phyloP scores from a whole-genome alignment of 2,888 invertebrate species.

The Gryllus longicercus region DNA sequence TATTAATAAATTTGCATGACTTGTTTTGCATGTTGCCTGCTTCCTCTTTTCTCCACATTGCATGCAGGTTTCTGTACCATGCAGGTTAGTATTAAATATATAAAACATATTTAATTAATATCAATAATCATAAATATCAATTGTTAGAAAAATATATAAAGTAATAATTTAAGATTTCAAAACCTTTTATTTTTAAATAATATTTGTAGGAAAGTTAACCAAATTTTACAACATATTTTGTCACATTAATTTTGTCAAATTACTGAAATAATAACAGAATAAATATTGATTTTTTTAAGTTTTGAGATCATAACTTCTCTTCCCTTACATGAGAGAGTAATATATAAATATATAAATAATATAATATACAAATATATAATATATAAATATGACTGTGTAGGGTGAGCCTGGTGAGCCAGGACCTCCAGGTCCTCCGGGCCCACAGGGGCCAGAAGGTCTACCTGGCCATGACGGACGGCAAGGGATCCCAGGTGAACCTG shows the following conservation, averaged over 20 bases:
- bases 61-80: too few relatives aligned
- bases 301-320: background rate
- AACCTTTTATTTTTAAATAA: too few relatives aligned
- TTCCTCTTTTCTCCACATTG: too few relatives aligned
- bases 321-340: too few relatives aligned
- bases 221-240: background rate
- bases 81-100: too few relatives aligned
- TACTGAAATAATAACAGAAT: background rate
- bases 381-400: slow-evolving; percentile 48
- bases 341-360: too few relatives aligned
- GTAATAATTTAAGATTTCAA: too few relatives aligned
- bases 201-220: background rate
- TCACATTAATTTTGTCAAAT: background rate
- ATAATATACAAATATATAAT: too few relatives aligned
- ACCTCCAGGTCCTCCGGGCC: slow-evolving; percentile 82
- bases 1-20: background rate
- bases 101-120: too few relatives aligned
- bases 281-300: background rate
- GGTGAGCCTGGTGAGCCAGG: slow-evolving; percentile 92
- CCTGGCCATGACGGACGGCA: slow-evolving; percentile 83
- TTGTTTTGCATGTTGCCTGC: too few relatives aligned
- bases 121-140: too few relatives aligned
- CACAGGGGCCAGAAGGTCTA: slow-evolving; percentile 73
- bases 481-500: slow-evolving; percentile 66
- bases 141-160: too few relatives aligned